Evolutionary conservation across 2,888 invertebrate species (phyloP).

Genomic region (Arenicola marina): DNA sequence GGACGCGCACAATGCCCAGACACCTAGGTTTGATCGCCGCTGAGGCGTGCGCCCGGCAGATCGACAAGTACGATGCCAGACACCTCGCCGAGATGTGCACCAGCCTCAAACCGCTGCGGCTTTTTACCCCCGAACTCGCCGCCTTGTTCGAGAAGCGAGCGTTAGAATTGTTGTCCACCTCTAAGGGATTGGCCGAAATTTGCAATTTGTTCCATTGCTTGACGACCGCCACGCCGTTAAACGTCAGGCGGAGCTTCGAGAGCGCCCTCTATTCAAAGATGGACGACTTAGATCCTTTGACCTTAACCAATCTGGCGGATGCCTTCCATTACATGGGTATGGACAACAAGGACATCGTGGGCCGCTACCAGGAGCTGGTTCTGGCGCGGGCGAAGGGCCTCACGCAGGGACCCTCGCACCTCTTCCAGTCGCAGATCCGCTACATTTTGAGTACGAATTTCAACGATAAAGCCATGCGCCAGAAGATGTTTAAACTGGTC

Average conservation of each 20-base stretch:
- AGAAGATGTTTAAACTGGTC: neutral
- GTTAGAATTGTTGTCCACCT: neutral
- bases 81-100: slow-evolving; percentile 1
- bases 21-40: neutral
- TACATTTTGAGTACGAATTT: neutral
- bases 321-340: neutral
- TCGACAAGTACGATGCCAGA: neutral
- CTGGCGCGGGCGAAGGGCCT: neutral
- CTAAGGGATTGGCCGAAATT: neutral
- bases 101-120: neutral
- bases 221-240: neutral
- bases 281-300: neutral
- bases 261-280: neutral
- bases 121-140: neutral
- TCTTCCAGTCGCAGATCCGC: neutral
- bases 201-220: neutral
- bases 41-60: neutral
- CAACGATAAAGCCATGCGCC: neutral
- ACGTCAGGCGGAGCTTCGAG: neutral
- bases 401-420: neutral
- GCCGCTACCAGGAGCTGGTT: neutral
- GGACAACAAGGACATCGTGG: neutral
- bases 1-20: neutral
- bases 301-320: neutral
- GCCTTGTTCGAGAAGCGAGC: neutral